Evolutionary conservation across 2,888 invertebrate genomes (phyloP).

Genomic region (Tuta absoluta): DNA sequence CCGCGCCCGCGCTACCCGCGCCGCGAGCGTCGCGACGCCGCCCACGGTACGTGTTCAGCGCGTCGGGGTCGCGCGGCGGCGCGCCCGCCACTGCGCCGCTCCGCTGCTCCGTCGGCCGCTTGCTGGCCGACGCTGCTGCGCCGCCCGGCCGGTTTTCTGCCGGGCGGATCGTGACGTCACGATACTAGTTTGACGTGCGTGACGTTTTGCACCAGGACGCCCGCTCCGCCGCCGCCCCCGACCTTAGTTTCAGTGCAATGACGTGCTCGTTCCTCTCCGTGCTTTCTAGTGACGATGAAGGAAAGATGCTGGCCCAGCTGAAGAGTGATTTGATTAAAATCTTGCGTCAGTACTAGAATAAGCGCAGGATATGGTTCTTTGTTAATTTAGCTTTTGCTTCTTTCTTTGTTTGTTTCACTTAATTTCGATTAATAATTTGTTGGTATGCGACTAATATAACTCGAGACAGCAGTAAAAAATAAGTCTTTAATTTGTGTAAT

Average conservation of each 20-base stretch:
- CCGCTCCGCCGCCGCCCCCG: constrained; percentile 70
- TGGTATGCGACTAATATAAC: constrained; percentile 23
- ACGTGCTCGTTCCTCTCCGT: constrained; percentile 67
- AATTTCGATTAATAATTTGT: constrained; percentile 18
- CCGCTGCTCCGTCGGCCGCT: constrained; percentile 45
- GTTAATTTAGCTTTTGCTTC: constrained; percentile 11
- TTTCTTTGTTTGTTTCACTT: constrained; percentile 14
- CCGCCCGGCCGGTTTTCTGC: constrained; percentile 75
- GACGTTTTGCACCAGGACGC: constrained; percentile 75
- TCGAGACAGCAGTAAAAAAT: constrained; percentile 27
- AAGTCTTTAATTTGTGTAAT: constrained; percentile 39
- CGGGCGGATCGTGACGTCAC: constrained; percentile 78
- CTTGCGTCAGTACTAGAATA: not conserved
- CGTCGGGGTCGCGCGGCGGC: constrained; percentile 78
- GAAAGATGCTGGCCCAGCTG: constrained; percentile 27
- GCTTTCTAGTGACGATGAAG: constrained; percentile 16
- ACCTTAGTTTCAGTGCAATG: constrained; percentile 71
- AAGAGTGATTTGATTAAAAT: constrained; percentile 25
- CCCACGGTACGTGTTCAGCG: constrained; percentile 76
- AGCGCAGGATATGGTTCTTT: constrained; percentile 11
- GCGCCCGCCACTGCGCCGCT: constrained; percentile 63
- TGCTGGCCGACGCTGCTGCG: constrained; percentile 60
- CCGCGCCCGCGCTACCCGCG: constrained; percentile 64
- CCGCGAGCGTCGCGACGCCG: constrained; percentile 72
- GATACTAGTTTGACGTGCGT: constrained; percentile 79